phyloP scores from a whole-genome alignment of 2,888 invertebrate genomes.

The Lasioglossum lativentre region DNA sequence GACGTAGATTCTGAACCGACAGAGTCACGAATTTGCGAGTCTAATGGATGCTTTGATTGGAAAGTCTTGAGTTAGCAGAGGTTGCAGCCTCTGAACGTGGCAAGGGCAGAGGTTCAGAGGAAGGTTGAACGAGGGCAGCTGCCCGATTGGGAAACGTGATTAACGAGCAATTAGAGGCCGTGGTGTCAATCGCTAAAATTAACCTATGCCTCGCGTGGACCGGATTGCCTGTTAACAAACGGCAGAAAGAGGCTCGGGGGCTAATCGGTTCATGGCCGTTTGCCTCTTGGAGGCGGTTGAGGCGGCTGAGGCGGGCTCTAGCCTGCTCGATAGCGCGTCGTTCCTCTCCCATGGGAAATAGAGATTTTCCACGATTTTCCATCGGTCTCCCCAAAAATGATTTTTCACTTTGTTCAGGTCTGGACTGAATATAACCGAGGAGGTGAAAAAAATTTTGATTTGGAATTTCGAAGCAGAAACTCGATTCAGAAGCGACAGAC shows the following conservation, averaged over 20 bases:
- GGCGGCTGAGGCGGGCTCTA: conserved; percentile 16
- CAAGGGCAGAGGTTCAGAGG: background rate
- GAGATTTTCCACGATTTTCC: background rate
- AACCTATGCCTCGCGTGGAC: conserved; percentile 34
- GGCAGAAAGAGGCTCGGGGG: conserved; percentile 37
- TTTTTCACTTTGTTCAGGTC: background rate
- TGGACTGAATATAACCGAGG: too few relatives aligned
- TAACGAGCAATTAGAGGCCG: conserved; percentile 55
- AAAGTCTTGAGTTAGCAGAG: background rate
- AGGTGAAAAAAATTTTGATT: too few relatives aligned
- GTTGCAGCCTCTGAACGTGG: background rate
- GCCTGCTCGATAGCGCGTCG: conserved; percentile 39
- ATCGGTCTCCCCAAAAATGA: background rate
- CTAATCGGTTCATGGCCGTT: conserved; percentile 63
- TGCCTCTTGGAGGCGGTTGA: conserved; percentile 25
- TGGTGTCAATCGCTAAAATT: conserved; percentile 54
- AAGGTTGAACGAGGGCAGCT: conserved; percentile 10
- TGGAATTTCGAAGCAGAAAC: too few relatives aligned
- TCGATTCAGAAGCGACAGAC: too few relatives aligned
- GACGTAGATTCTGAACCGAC: background rate
- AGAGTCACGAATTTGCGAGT: background rate
- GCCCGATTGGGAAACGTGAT: conserved; percentile 43
- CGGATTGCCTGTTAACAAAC: conserved; percentile 43
- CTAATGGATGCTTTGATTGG: background rate
- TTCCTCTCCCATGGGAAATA: background rate